Conservation (phyloP, 2,113 vertebrate species). For the Oreotrochilus melanogaster region DNA sequence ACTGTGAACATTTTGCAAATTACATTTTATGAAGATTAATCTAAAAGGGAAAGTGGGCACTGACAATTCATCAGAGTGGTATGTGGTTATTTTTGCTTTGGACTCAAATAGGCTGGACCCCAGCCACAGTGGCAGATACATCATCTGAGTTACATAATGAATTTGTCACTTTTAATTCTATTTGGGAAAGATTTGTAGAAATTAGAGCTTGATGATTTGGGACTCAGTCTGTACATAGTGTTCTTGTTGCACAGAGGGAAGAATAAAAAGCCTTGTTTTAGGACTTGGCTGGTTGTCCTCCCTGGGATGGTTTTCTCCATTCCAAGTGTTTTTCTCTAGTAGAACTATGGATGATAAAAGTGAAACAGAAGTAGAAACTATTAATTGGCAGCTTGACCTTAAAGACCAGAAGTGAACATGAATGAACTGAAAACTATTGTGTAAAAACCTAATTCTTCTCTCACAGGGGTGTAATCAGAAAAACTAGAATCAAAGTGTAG, state of each 20-base stretch:
- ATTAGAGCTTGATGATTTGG: constrained; percentile 30
- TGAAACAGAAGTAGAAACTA: not conserved
- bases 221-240: not conserved
- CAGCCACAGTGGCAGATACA: not conserved
- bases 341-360: not conserved
- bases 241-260: constrained; percentile 32
- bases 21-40: not conserved
- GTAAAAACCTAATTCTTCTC: not conserved
- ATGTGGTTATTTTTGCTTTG: constrained; percentile 28
- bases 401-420: not conserved
- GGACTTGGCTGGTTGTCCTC: not conserved
- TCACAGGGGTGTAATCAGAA: not conserved
- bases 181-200: constrained; percentile 45
- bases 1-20: not conserved
- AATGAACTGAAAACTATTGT: not conserved
- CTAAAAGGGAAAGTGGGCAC: not conserved
- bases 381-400: not conserved
- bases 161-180: constrained; percentile 48
- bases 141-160: not conserved
- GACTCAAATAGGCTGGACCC: not conserved
- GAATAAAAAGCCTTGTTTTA: constrained; percentile 34
- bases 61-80: not conserved
- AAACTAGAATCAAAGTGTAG: not conserved
- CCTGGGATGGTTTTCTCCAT: constrained; percentile 17
- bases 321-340: not conserved